Conservation (phyloP, 2,888 invertebrate genomes). For the Hetaerina titia region DNA sequence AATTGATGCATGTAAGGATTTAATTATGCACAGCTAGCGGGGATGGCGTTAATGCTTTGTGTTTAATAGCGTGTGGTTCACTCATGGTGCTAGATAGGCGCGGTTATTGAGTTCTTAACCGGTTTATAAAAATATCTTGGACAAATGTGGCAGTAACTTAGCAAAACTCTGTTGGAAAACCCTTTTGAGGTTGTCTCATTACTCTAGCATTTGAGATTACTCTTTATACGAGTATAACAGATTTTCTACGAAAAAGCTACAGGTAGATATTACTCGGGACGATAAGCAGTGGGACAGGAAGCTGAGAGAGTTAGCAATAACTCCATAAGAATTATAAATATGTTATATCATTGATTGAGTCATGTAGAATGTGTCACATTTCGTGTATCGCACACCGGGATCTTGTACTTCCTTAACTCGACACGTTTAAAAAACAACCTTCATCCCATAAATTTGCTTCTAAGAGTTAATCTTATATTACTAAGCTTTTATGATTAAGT, state of each 20-base stretch:
- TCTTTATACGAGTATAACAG: background rate
- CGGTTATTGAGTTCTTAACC: constrained; percentile 46
- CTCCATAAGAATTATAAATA: background rate
- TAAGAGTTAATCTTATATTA: background rate
- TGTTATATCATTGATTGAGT: background rate
- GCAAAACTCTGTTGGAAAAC: background rate
- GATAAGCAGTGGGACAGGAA: background rate
- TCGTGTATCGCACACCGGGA: background rate
- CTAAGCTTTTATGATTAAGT: background rate
- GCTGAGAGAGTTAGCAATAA: background rate
- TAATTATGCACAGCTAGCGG: background rate
- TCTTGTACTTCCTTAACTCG: background rate
- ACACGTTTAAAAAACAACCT: background rate
- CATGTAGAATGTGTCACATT: background rate
- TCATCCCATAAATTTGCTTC: background rate
- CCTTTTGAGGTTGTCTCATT: background rate
- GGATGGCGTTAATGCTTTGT: background rate
- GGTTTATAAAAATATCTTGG: constrained; percentile 16
- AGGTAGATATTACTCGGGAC: background rate
- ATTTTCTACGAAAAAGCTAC: background rate
- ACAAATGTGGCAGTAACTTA: background rate
- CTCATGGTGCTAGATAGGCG: constrained; percentile 6
- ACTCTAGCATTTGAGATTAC: background rate
- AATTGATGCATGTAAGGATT: constrained; percentile 19
- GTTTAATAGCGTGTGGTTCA: background rate